Conservation (phyloP, 2,797 vertebrate species). For the Spheniscus humboldti region DNA sequence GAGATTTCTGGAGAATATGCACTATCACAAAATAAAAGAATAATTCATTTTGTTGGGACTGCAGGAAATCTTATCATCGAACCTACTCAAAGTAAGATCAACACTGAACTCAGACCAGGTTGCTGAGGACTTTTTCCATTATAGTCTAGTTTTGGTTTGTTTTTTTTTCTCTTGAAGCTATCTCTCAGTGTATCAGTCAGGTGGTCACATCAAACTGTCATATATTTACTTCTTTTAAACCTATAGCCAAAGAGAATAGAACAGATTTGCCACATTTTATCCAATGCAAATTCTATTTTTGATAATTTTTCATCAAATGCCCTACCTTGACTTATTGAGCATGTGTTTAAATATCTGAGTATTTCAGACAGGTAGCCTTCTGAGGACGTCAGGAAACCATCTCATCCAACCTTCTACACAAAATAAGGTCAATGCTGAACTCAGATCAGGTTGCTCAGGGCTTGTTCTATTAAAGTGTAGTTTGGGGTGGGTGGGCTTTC, state of each 20-base stretch:
- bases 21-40: not conserved
- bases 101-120: not conserved
- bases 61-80: not conserved
- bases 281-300: not conserved
- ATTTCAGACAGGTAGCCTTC: not conserved
- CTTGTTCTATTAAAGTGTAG: not conserved
- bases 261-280: not conserved
- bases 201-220: not conserved
- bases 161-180: not conserved
- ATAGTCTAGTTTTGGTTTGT: not conserved
- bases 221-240: not conserved
- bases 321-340: not conserved
- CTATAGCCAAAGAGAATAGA: not conserved
- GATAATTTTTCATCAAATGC: not conserved
- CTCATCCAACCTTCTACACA: not conserved
- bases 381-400: not conserved
- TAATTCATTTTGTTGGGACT: not conserved
- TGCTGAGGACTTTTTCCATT: not conserved
- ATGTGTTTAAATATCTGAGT: not conserved
- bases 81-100: not conserved
- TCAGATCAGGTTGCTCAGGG: not conserved
- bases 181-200: not conserved
- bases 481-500: rapidly evolving
- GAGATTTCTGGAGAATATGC: not conserved
- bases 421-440: not conserved